phyloP scores from a whole-genome alignment of 1,140 invertebrate species.

The Cherax destructor region DNA sequence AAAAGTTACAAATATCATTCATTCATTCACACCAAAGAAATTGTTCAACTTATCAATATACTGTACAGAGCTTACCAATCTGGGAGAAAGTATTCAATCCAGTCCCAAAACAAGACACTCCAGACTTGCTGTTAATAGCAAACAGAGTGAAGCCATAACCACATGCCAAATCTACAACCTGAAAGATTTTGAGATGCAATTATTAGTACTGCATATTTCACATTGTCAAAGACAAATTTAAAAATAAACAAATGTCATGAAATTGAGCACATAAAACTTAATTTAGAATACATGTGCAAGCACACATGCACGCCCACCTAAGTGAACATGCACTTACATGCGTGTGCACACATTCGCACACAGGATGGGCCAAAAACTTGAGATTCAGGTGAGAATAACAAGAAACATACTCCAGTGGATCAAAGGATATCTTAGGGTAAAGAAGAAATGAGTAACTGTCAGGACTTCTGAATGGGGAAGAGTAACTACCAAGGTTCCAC shows the following conservation, averaged over 20 bases:
- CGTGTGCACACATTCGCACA: background rate
- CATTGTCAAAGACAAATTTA: background rate
- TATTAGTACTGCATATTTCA: background rate
- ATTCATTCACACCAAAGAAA: background rate
- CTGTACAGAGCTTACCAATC: conserved; percentile 80
- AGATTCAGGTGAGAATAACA: too few relatives aligned
- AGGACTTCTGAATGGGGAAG: too few relatives aligned
- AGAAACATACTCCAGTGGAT: too few relatives aligned
- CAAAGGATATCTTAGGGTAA: too few relatives aligned
- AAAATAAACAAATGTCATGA: background rate
- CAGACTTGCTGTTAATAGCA: conserved; percentile 81
- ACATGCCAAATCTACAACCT: conserved; percentile 85
- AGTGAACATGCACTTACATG: background rate
- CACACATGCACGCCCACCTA: background rate
- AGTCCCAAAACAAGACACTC: conserved; percentile 87
- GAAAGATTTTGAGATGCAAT: conserved; percentile 38
- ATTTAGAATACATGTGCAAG: background rate
- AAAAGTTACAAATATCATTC: too few relatives aligned
- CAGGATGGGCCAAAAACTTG: too few relatives aligned
- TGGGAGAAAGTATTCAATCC: conserved; percentile 96
- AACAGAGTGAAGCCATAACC: conserved; percentile 95
- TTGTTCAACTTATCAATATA: background rate
- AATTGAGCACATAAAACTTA: background rate
- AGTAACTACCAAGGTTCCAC: too few relatives aligned
- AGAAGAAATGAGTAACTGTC: too few relatives aligned